Conservation (phyloP, 2,888 invertebrate genomes). For the Chaitophorus viminalis region DNA sequence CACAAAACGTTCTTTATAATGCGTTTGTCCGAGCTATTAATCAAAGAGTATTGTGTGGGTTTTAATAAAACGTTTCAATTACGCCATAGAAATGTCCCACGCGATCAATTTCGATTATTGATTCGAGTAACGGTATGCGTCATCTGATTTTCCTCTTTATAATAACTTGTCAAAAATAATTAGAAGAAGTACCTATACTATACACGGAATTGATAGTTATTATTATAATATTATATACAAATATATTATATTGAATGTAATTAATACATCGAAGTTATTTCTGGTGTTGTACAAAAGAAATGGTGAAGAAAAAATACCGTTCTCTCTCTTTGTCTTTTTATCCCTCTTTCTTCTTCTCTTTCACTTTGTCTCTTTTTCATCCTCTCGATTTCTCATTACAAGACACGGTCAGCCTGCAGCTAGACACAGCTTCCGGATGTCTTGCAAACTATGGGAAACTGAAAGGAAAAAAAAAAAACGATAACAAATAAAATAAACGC, state of each 20-base stretch:
- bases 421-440: no score
- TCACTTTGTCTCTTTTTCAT: background rate
- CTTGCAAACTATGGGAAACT: no score
- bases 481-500: background rate
- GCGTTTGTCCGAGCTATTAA: conserved; percentile 40
- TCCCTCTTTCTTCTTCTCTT: no score
- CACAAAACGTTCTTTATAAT: conserved; percentile 28
- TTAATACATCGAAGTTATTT: no score
- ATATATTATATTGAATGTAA: no score
- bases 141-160: background rate
- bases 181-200: no score
- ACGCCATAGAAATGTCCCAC: background rate
- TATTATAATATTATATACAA: no score
- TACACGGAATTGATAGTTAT: no score
- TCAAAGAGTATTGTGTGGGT: conserved; percentile 18
- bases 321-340: background rate
- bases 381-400: no score
- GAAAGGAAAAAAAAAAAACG: background rate
- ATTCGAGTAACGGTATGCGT: background rate
- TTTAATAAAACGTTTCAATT: conserved; percentile 50
- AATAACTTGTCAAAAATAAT: background rate
- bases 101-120: conserved; percentile 7
- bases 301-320: no score
- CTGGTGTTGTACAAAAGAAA: no score
- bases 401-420: no score